These are phyloP conservation scores for Carterocephalus palaemon DNA, from an alignment of 2,888 invertebrate species.

Conservation along the genomic window DNA sequence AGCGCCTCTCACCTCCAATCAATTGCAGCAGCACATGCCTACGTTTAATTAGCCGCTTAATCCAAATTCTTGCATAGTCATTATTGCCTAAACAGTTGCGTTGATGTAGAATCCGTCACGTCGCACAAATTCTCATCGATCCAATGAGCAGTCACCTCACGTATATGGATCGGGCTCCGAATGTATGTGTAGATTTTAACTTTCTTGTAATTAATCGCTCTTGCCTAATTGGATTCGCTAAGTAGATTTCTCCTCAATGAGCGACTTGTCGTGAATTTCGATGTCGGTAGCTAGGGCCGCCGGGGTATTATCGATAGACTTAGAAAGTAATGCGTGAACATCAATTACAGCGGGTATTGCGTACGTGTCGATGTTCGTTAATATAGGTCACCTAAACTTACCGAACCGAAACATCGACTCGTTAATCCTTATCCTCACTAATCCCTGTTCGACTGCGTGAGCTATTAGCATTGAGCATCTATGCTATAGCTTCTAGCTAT, in stretches of 20 bases:
- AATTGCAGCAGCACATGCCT: too few relatives aligned
- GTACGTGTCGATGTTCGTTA: too few relatives aligned
- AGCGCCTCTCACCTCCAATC: too few relatives aligned
- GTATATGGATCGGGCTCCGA: constrained; percentile 52
- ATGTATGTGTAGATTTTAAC: constrained; percentile 58
- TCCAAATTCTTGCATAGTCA: constrained; percentile 3
- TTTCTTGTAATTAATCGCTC: constrained; percentile 54
- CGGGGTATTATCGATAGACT: too few relatives aligned
- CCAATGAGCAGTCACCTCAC: constrained; percentile 42
- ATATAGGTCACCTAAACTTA: too few relatives aligned
- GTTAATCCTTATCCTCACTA: too few relatives aligned
- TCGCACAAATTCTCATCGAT: constrained; percentile 17
- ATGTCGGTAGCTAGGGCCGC: not conserved
- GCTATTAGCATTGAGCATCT: too few relatives aligned
- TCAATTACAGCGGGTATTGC: too few relatives aligned
- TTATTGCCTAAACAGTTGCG: constrained; percentile 6
- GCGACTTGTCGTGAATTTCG: constrained; percentile 15
- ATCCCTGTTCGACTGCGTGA: too few relatives aligned
- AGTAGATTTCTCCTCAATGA: constrained; percentile 27
- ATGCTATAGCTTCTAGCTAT: too few relatives aligned
- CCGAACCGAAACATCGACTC: too few relatives aligned
- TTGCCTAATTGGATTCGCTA: constrained; percentile 40
- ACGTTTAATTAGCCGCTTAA: constrained; percentile 6
- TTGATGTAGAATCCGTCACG: constrained; percentile 19
- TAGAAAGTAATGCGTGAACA: too few relatives aligned